Evolutionary conservation across 1,140 invertebrate genomes (phyloP).

Genomic region (Pseudomyrmex flavicornis): DNA sequence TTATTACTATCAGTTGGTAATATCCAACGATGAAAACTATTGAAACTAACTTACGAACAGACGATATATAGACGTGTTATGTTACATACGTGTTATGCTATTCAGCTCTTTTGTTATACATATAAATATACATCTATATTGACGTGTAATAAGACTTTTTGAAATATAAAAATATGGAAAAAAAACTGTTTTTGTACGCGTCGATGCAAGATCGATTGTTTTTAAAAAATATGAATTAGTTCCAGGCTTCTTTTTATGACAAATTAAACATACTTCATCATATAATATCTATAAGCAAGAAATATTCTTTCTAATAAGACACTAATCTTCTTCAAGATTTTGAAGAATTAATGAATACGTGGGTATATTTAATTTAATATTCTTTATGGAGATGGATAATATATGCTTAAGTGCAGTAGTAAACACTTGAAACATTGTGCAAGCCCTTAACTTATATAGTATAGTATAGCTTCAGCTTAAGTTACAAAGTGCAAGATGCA

Average conservation of each 20-base stretch:
- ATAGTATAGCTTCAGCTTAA: conserved; percentile 70
- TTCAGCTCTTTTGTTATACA: no score
- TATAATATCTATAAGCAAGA: background rate
- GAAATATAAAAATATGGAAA: no score
- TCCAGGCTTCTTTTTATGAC: no score
- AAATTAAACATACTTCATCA: no score
- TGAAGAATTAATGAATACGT: conserved; percentile 76
- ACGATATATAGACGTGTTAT: background rate
- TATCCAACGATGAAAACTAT: conserved; percentile 1
- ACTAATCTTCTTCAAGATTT: conserved; percentile 68
- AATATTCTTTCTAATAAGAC: conserved; percentile 33
- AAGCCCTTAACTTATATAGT: conserved; percentile 75
- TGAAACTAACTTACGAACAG: background rate
- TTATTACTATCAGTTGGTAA: background rate
- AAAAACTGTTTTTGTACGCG: no score
- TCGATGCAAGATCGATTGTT: no score
- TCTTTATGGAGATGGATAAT: conserved; percentile 80
- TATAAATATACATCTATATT: no score
- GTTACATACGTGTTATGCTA: no score
- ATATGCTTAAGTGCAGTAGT: conserved; percentile 80
- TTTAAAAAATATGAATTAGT: no score
- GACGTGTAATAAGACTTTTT: no score
- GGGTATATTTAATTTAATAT: conserved; percentile 52
- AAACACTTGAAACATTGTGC: conserved; percentile 81
- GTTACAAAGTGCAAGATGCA: conserved; percentile 75